Evolutionary conservation across 2,797 vertebrate species (phyloP).

Genomic region (Sebastes hubbsi): DNA sequence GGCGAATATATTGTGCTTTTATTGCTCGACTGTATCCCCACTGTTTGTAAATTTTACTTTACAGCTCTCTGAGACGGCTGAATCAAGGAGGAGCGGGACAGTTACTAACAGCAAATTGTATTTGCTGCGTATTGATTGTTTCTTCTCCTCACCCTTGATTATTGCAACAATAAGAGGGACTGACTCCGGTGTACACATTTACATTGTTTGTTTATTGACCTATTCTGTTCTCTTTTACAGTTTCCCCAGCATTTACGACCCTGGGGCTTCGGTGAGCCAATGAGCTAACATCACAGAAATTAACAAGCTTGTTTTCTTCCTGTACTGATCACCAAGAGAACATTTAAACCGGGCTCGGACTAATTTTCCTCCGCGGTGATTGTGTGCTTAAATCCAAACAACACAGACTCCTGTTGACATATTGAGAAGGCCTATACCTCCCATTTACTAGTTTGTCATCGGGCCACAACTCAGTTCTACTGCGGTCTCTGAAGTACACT

Average conservation of each 20-base stretch:
- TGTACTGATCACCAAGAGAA: constrained; percentile 23
- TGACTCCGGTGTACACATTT: constrained; percentile 20
- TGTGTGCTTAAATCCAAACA: constrained; percentile 46
- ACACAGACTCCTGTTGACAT: constrained; percentile 28
- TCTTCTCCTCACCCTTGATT: constrained; percentile 38
- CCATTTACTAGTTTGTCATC: constrained; percentile 47
- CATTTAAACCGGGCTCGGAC: constrained; percentile 7
- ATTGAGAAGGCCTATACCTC: constrained; percentile 27
- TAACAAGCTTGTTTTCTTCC: constrained; percentile 23
- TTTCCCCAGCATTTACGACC: constrained; percentile 37
- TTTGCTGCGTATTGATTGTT: constrained; percentile 33
- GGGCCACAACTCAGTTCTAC: constrained; percentile 30
- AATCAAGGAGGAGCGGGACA: background rate
- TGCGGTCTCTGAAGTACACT: constrained; percentile 42
- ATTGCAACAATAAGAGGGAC: constrained; percentile 17
- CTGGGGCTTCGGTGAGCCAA: background rate
- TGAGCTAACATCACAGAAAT: constrained; percentile 38
- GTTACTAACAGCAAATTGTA: constrained; percentile 23
- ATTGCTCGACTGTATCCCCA: background rate
- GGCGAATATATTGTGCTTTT: constrained; percentile 19
- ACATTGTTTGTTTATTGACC: constrained; percentile 45
- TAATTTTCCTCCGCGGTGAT: constrained; percentile 38
- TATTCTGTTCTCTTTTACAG: constrained; percentile 39
- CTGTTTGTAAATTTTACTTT: constrained; percentile 15
- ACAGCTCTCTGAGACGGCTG: background rate